phyloP scores from a whole-genome alignment of 2,888 invertebrate species.

The Ephialtes manifestator region DNA sequence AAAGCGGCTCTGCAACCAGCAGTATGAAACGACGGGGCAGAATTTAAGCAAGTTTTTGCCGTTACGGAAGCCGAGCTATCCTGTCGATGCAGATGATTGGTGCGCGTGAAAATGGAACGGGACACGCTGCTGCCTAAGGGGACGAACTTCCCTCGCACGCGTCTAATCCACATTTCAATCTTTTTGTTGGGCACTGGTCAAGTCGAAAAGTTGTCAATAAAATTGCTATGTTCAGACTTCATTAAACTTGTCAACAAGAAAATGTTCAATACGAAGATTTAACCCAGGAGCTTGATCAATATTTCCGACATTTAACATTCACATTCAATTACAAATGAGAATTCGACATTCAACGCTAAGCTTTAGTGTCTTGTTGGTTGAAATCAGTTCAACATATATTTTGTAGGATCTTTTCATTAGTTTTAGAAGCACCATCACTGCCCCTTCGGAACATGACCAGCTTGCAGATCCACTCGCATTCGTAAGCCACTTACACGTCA shows the following conservation, averaged over 20 bases:
- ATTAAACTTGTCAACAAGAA: constrained; percentile 60
- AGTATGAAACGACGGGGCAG: constrained; percentile 73
- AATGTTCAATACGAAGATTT: not conserved
- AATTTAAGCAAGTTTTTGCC: constrained; percentile 83
- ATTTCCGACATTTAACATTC: not conserved
- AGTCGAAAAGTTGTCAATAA: not conserved
- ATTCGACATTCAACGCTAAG: not conserved
- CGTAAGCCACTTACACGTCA: not conserved
- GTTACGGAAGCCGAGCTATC: constrained; percentile 70
- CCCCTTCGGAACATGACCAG: not conserved
- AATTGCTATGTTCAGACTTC: constrained; percentile 33
- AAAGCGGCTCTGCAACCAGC: constrained; percentile 41
- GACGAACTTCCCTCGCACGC: constrained; percentile 48
- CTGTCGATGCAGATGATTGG: constrained; percentile 83
- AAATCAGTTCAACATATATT: not conserved
- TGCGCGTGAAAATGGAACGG: constrained; percentile 82
- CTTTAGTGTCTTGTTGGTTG: not conserved
- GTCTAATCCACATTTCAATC: constrained; percentile 72
- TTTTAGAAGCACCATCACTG: not conserved
- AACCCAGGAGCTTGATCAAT: not conserved
- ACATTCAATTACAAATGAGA: too few relatives aligned
- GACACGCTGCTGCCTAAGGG: constrained; percentile 74
- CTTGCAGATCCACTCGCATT: constrained; percentile 2
- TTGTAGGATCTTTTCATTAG: not conserved
- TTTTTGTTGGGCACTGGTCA: constrained; percentile 68